A percentile compares a stretch with the other conserved stretches of the same genome.
These are phyloP conservation scores for Catharus minimus DNA, from an alignment of 2,113 vertebrate genomes.

Conservation along the genomic window DNA sequence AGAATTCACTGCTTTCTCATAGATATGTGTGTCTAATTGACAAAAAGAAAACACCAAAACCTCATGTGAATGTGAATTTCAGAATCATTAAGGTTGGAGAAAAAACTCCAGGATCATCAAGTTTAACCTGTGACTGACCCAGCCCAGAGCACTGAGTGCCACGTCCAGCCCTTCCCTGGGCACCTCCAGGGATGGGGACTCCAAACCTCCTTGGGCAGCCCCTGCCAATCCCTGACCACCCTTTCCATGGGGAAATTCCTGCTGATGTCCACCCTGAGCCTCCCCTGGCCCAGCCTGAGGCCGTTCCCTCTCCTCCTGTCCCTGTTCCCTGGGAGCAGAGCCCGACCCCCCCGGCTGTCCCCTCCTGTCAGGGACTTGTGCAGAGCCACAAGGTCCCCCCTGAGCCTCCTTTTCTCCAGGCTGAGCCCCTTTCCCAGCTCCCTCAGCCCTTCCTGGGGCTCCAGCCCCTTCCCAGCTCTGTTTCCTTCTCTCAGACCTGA, in stretches of 20 bases:
- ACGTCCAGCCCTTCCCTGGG: accelerated
- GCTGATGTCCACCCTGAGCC: background rate
- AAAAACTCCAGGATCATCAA: accelerated
- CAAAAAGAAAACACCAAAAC: background rate
- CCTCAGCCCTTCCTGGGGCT: background rate
- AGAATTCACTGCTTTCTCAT: background rate
- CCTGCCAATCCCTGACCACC: accelerated
- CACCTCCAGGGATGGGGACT: background rate
- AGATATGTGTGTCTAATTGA: background rate
- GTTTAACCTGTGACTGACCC: background rate
- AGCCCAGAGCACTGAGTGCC: background rate
- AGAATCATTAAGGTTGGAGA: background rate
- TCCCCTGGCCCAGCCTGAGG: background rate
- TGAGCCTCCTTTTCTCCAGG: background rate
- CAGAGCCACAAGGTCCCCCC: background rate
- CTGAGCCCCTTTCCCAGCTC: background rate
- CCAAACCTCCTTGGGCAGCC: background rate
- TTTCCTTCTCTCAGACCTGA: background rate
- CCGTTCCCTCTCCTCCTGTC: background rate
- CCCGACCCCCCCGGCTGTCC: background rate
- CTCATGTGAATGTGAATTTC: background rate
- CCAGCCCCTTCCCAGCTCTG: accelerated
- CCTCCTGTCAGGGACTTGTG: background rate
- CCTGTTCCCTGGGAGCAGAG: background rate
- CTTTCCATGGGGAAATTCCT: background rate